Base-by-base conservation (phyloP, 2,113 vertebrate species). In the Cyprinodon tularosa region DNA sequence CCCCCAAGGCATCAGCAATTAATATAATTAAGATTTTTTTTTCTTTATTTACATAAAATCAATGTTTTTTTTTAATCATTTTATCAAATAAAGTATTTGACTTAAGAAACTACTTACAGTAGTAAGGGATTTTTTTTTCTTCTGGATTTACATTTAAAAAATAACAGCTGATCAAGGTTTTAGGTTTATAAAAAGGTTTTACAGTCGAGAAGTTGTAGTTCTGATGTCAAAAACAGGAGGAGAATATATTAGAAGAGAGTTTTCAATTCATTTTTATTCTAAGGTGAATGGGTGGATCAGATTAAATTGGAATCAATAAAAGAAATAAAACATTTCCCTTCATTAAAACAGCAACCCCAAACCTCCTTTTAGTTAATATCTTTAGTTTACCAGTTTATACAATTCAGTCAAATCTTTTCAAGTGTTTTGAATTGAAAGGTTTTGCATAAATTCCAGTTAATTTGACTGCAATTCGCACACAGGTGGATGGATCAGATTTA, bases 361-460 rank as follows among this genome's bases (percentile, higher is more conserved):
- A 20, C 61, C 29, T 20, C 12, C 36, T 37, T 14, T 29, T 62
- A 2, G n/a, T 50, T 3, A 12, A 10, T 45, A 15, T 14, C 22
- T 39, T 20, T 3, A 38, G 64, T 37, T 50, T 36, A 36, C 20
- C 20, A 11, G 22, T 20, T 40, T 11, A 40, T 66, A 1, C 36
- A 37, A 17, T 22, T 62, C 17, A 65, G 47, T 14, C 1, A 37
- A 36, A 60, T 59, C 65, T 65, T 45, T 57, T 50, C 20, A 48
- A 3, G 14, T 48, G 40, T 15, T 15, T 14, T 72, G 63, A 67
- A 76, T 67, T 47, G 45, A 20, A 47, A 36, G 14, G 36, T 72
- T 85, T 84, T 84, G 78, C 70, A 66, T 78, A 71, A 66, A 66
- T 77, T 78, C 45, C 72, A 73, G 53, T 78, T 53, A 53, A 77